Base-by-base conservation (phyloP, 2,797 vertebrate species). In the Rhynchonycteris naso region DNA sequence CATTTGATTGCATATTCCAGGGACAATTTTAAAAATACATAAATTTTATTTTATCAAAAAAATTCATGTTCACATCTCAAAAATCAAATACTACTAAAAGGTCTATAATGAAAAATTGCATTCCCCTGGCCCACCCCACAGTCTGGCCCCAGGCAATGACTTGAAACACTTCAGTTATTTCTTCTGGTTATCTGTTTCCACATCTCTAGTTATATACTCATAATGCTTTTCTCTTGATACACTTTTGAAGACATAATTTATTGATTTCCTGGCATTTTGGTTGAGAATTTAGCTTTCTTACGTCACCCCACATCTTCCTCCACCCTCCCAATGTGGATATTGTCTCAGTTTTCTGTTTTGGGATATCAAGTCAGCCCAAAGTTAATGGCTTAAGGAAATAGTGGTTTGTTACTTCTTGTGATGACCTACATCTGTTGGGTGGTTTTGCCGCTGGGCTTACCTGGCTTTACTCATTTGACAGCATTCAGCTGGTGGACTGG, bases 61-160 rank as follows among this genome's bases (percentile, higher is more conserved):
- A 94, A 81, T 83, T 96, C 80, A 35, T 94, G 92, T 95, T 95
- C 96, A 95, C 68, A 91, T 92, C 91, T 92, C 19, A 83, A 96
- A 97, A 94, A 92, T 94, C 95, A 96, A 96, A 96, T 84, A 89
- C 69, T 54, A 76, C 90, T 97, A 97, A 97, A 85, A 93, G 86
- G 82, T 87, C 80, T 92, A 59, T 96, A 96, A 96, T 90, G 47
- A 95, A 95, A 96, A 92, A 74, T 43, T 66, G 21, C 65, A 87
- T 89, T 97, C 95, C 92, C 92, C 38, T 78, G 88, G 94, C 66
- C 92, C 16, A 92, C 85, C 95, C 95, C 86, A 93, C 1, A 69
- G 97, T 83, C 88, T 87, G 97, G 95, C 96, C 88, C 88, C 79
- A 91, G 96, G 97, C 93, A 96, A 96, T 43, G 81, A 91, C 56